These are phyloP conservation scores for Apamea epomidion DNA, from an alignment of 2,888 invertebrate genomes.

Conservation along the genomic window DNA sequence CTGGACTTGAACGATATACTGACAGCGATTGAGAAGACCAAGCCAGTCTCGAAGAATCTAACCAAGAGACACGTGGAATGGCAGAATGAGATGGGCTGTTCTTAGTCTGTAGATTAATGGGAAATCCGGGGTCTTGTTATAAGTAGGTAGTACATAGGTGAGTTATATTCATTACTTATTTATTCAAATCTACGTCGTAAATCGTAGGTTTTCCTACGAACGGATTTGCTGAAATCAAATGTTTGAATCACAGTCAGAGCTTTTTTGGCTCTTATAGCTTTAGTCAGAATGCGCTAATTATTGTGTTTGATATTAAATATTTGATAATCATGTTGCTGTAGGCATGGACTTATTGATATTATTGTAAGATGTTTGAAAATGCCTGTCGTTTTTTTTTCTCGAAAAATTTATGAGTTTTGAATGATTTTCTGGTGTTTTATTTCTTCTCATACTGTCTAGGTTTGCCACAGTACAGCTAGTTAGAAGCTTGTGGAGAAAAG, in stretches of 20 bases:
- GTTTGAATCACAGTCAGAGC: neutral
- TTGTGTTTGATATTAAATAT: constrained; percentile 16
- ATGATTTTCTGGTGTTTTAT: neutral
- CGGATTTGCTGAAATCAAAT: neutral
- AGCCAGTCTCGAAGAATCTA: constrained; percentile 90
- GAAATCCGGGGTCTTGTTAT: neutral
- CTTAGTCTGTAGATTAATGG: constrained; percentile 49
- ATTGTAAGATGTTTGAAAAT: neutral
- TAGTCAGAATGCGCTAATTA: constrained; percentile 21
- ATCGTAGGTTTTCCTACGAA: neutral
- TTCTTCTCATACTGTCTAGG: neutral
- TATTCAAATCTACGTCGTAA: constrained; percentile 12
- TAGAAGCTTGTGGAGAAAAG: neutral
- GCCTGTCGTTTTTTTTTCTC: neutral
- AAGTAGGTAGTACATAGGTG: neutral
- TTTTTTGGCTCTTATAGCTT: neutral
- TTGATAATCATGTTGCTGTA: neutral
- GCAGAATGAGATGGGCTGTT: constrained; percentile 91
- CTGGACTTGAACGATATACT: constrained; percentile 85
- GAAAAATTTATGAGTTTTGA: neutral
- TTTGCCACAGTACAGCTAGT: neutral
- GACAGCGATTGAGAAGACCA: constrained; percentile 89
- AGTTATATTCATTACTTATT: neutral
- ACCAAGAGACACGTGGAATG: constrained; percentile 91
- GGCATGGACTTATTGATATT: constrained; percentile 7